Conservation (phyloP, 2,113 vertebrate genomes). For the Empidonax traillii region DNA sequence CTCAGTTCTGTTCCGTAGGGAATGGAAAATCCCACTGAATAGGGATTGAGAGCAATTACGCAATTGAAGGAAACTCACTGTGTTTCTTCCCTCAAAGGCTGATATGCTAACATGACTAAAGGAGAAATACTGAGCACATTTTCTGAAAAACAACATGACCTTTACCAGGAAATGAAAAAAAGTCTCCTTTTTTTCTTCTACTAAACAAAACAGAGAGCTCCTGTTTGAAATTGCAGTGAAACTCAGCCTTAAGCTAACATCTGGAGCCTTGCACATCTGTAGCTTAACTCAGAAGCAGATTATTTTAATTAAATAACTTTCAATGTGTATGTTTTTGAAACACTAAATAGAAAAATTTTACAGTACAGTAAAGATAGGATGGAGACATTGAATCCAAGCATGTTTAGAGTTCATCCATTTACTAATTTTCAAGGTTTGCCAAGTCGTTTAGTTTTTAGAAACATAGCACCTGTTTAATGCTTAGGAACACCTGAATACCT, state of each 20-base stretch:
- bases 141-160: constrained; percentile 17
- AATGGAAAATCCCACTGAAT: neutral
- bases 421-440: neutral
- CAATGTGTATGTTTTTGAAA: neutral
- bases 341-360: neutral
- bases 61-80: neutral
- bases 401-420: neutral
- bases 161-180: constrained; percentile 8
- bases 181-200: neutral
- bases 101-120: neutral
- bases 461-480: neutral
- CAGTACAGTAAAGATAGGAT: neutral
- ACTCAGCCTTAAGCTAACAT: neutral
- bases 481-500: neutral
- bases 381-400: neutral
- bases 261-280: neutral
- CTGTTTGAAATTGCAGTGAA: neutral
- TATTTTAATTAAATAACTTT: neutral
- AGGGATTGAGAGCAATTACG: neutral
- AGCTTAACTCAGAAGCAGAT: neutral
- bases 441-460: neutral
- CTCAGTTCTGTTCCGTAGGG: neutral
- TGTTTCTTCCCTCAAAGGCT: neutral
- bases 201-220: neutral
- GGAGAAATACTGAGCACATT: neutral